Percentiles rank a stretch among this genome's conserved stretches.
Conservation (phyloP, 92 coral and sea anemone genomes). For the Paragorgia papillata region DNA sequence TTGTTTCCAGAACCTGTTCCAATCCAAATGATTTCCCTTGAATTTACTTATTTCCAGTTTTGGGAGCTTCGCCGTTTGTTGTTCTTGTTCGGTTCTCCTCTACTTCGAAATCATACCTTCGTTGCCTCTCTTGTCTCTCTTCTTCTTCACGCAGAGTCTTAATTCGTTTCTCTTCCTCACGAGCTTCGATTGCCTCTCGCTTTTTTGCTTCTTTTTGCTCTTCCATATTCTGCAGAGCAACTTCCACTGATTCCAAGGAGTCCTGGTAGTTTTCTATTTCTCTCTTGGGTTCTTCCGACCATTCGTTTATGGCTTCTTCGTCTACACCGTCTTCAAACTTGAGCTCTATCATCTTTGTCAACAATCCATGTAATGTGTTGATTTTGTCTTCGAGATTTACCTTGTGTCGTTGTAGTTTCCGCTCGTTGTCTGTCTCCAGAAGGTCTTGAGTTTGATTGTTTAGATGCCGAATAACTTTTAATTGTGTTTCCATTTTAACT, state of each 20-base stretch:
- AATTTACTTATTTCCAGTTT: conserved; percentile 29
- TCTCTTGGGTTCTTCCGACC: neutral
- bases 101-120: neutral
- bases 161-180: neutral
- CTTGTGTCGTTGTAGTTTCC: no score
- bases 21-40: conserved; percentile 29
- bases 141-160: no score
- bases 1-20: conserved; percentile 31
- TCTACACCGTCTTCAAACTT: neutral
- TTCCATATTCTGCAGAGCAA: no score
- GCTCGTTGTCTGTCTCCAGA: neutral
- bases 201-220: neutral
- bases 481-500: no score
- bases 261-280: neutral
- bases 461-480: no score
- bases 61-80: conserved; percentile 12
- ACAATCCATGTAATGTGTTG: neutral
- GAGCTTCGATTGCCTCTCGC: neutral
- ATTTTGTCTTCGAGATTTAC: neutral
- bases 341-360: neutral
- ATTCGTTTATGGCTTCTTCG: neutral
- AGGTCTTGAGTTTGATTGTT: neutral
- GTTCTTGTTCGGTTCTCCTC: conserved; percentile 14
- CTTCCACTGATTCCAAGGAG: neutral
- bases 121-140: neutral